Evolutionary conservation across 2,113 vertebrate genomes (phyloP).

Genomic region (Mugil cephalus): DNA sequence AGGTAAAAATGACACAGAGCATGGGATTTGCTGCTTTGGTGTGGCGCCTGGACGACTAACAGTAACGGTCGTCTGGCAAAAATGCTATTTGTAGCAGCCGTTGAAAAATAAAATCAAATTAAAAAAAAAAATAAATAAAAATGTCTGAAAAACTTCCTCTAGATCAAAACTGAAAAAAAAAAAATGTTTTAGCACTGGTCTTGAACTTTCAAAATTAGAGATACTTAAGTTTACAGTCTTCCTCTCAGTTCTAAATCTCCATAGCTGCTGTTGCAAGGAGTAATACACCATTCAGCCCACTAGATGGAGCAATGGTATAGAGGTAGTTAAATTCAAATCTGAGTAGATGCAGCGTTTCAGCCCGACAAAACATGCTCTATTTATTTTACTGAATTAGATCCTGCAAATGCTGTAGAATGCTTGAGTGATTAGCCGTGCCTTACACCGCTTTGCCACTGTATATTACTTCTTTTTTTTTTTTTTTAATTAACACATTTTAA

Average conservation of each 20-base stretch:
- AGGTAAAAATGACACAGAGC: constrained; percentile 57
- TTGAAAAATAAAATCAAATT: too few species aligned
- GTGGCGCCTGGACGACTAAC: constrained; percentile 48
- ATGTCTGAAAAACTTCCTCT: constrained; percentile 5
- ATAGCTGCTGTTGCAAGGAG: constrained; percentile 13
- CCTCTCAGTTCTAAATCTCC: constrained; percentile 20
- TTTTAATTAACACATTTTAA: constrained; percentile 41
- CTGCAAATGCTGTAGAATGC: constrained; percentile 32
- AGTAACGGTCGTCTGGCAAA: constrained; percentile 42
- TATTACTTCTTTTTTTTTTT: constrained; percentile 49
- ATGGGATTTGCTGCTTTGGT: constrained; percentile 64
- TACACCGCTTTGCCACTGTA: constrained; percentile 30
- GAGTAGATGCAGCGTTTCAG: constrained; percentile 40
- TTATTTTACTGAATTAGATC: constrained; percentile 42
- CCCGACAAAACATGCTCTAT: constrained; percentile 40
- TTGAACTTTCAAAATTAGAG: background rate
- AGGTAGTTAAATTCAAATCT: constrained; percentile 22
- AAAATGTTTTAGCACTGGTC: background rate
- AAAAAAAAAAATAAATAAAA: too few species aligned
- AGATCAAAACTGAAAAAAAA: background rate
- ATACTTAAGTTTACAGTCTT: background rate
- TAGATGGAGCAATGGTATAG: constrained; percentile 76
- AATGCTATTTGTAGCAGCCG: background rate
- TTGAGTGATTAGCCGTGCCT: constrained; percentile 22
- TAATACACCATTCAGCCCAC: constrained; percentile 61